Conservation (phyloP, 2,113 vertebrate species). For the Cavia aperea region DNA sequence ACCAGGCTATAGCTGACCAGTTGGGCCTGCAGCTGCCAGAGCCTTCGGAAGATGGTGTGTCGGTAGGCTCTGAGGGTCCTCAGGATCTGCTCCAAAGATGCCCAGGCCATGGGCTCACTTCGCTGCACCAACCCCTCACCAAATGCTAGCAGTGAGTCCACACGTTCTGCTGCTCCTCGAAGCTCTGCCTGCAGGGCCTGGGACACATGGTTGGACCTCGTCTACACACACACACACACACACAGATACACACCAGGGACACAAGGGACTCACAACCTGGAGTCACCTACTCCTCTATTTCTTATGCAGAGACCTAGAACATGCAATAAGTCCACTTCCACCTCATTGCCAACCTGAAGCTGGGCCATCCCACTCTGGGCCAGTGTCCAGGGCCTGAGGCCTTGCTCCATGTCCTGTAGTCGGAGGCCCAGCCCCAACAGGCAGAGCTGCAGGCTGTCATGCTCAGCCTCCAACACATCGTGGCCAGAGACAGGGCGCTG, state of each 20-base stretch:
- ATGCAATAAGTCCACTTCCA: not conserved
- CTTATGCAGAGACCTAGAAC: not conserved
- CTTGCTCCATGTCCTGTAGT: conserved; percentile 53
- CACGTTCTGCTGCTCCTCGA: conserved; percentile 70
- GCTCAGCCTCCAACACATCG: conserved; percentile 48
- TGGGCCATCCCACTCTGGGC: conserved; percentile 48
- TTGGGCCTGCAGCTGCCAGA: conserved; percentile 78
- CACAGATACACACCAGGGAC: not conserved
- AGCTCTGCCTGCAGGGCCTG: conserved; percentile 82
- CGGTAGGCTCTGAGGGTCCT: conserved; percentile 77
- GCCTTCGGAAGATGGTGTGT: conserved; percentile 75
- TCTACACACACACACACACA: not conserved
- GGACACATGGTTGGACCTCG: not conserved
- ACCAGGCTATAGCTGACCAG: conserved; percentile 87
- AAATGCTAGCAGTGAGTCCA: conserved; percentile 75
- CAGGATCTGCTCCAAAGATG: conserved; percentile 75
- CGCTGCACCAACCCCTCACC: conserved; percentile 80
- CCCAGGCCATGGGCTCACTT: conserved; percentile 72
- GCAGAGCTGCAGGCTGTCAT: conserved; percentile 50
- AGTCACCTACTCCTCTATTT: not conserved
- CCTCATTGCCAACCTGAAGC: conserved; percentile 52
- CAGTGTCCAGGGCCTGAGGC: conserved; percentile 9
- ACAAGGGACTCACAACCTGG: not conserved
- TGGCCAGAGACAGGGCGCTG: conserved; percentile 32
- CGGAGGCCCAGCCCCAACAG: conserved; percentile 43